phyloP scores from a whole-genome alignment of 2,888 invertebrate genomes.

The Chaitophorus viminalis region DNA sequence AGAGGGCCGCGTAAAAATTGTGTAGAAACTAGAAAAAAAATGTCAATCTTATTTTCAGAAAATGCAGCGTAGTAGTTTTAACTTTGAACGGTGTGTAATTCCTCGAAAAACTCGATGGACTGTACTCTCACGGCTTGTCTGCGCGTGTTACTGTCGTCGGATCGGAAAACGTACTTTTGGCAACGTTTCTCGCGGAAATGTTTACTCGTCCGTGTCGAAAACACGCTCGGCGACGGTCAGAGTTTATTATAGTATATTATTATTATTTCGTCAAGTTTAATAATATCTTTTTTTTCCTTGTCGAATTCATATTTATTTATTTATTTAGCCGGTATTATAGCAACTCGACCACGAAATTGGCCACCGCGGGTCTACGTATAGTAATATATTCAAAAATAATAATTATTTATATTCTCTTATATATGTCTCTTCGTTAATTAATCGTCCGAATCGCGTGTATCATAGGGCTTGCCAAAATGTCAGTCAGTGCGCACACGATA shows the following conservation, averaged over 20 bases:
- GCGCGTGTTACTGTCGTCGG: too few relatives aligned
- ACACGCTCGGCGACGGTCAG: background rate
- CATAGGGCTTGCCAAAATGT: background rate
- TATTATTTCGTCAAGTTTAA: background rate
- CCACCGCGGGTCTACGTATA: background rate
- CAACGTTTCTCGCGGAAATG: background rate
- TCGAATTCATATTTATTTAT: background rate
- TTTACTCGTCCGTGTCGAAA: background rate
- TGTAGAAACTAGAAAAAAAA: too few relatives aligned
- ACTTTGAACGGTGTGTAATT: too few relatives aligned
- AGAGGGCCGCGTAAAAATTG: too few relatives aligned
- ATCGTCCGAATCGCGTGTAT: background rate
- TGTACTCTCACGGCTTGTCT: too few relatives aligned
- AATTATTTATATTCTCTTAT: background rate
- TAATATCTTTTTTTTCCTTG: background rate
- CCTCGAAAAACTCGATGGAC: background rate
- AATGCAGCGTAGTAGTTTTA: too few relatives aligned
- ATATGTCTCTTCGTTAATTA: background rate
- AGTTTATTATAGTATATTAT: background rate
- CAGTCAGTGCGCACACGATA: background rate
- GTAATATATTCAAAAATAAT: background rate
- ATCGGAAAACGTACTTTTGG: background rate
- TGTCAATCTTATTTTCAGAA: too few relatives aligned
- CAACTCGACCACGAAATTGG: background rate
- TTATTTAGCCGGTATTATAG: background rate